phyloP scores from a whole-genome alignment of 2,113 vertebrate genomes.

The Phocoena sinus region DNA sequence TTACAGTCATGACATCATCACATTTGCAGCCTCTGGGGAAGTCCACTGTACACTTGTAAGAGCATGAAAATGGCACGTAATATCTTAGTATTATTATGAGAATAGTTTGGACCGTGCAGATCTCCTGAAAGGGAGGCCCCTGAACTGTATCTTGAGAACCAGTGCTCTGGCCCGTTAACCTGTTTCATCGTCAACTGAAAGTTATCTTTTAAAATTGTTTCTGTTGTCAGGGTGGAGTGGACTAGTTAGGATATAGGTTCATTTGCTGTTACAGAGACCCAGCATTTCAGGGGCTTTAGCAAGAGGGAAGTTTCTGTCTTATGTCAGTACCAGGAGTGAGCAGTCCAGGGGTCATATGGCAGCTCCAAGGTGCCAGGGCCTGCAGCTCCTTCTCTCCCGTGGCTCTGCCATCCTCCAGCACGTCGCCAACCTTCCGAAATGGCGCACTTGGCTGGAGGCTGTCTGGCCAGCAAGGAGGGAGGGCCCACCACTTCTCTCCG shows the following conservation, averaged over 20 bases:
- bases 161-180: background rate
- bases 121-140: background rate
- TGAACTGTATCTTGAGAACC: background rate
- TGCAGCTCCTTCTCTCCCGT: too few relatives aligned
- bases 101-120: background rate
- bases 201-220: background rate
- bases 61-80: accelerated
- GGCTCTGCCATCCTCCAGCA: background rate
- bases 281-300: background rate
- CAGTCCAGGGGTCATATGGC: accelerated
- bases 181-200: background rate
- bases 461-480: background rate
- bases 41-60: background rate
- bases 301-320: background rate
- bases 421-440: background rate
- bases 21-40: background rate
- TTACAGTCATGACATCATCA: too few relatives aligned
- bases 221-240: background rate
- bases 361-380: accelerated
- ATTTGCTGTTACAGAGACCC: background rate
- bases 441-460: background rate
- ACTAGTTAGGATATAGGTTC: background rate
- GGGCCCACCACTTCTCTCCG: too few relatives aligned
- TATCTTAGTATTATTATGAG: too few relatives aligned
- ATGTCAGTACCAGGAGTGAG: background rate